phyloP scores from a whole-genome alignment of 2,888 invertebrate genomes.

The Acanthosepion lycidas region DNA sequence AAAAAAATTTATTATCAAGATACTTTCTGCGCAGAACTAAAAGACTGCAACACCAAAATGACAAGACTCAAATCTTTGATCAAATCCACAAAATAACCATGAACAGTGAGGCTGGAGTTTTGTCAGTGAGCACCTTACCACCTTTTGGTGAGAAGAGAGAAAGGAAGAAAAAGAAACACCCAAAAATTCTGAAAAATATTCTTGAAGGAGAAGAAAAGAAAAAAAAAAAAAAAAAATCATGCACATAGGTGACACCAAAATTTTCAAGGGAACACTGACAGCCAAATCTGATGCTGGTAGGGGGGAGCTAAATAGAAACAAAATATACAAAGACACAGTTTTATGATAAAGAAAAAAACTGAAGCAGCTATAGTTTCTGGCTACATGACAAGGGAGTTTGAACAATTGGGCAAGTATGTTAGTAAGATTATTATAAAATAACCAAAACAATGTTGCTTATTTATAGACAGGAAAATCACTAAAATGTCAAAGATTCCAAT shows the following conservation, averaged over 20 bases:
- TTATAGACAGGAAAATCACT: background rate
- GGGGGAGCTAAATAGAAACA: conserved; percentile 49
- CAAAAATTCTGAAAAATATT: background rate
- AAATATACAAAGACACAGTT: background rate
- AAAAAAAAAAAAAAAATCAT: background rate
- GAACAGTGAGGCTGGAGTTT: background rate
- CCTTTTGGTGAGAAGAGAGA: background rate
- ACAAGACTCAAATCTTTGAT: background rate
- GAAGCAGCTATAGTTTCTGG: background rate
- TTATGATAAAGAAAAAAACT: background rate
- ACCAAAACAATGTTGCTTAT: background rate
- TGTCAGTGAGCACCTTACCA: background rate
- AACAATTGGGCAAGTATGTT: background rate
- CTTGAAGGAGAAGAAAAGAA: too few relatives aligned
- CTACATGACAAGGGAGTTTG: background rate
- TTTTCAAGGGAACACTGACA: background rate
- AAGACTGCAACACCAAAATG: background rate
- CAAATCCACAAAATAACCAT: background rate
- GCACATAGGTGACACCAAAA: background rate
- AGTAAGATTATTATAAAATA: background rate
- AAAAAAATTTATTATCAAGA: background rate
- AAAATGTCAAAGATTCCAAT: background rate
- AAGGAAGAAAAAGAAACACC: background rate
- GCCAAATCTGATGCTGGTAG: conserved; percentile 41
- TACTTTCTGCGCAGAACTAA: background rate